Base-by-base conservation (phyloP, 2,113 vertebrate genomes). In the Eonycteris spelaea region DNA sequence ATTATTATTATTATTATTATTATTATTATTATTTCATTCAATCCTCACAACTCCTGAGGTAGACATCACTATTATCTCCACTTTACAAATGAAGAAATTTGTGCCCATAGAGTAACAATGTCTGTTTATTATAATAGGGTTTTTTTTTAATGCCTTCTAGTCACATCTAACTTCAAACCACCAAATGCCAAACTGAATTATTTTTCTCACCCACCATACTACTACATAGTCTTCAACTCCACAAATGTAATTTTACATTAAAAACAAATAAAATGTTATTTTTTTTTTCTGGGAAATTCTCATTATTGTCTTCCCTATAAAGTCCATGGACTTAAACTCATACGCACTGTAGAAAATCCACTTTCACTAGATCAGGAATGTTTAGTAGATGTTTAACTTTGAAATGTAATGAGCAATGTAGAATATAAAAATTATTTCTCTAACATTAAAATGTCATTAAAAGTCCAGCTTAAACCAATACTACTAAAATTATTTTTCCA, bases 331-430 rank as follows among this genome's bases (percentile, higher is more conserved):
- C 4, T 71, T 88, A 75, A 70, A 2, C 53, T 90, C 7, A 95
- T 8, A 57, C 12, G 71, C 24, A 51, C 15, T 63, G 7, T 43
- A 90, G 61, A 78, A 94, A 80, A 88, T 18, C 57, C 21, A 94
- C 70, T 53, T 94, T 35, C 21, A 48, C 15, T 74, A 12, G 19
- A 28, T 75, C 19, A 68, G 26, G 12, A 92, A 38, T 92, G 80
- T 67, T 92, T 63, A 90, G 24, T 59, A 51, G 63, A 94, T 83
- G 55, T n/a, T 80, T 95, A 92, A 86, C 40, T 94, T 91, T 61
- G 38, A 95, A 90, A 73, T 75, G 18, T 70, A 96, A 78, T 22
- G 14, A 94, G 24, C 3, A 94, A 74, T 90, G 24, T 45, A 67
- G 51, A 96, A 85, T 71, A 82, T 40, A 74, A 95, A 96, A 80